These are phyloP conservation scores for Stegodyphus dumicola DNA, from an alignment of 1,140 invertebrate species.

Conservation along the genomic window DNA sequence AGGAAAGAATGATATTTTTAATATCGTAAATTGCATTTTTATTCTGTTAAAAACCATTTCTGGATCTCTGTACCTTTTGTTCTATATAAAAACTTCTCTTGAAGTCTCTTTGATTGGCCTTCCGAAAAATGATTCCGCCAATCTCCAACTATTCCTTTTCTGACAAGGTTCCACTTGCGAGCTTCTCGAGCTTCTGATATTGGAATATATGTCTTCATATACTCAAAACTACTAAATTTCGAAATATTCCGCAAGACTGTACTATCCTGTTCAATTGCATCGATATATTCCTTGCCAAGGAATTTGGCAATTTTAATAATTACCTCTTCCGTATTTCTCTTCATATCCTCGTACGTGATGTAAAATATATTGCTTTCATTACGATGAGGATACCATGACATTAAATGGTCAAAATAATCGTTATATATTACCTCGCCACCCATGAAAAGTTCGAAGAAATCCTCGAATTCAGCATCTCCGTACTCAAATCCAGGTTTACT, in stretches of 20 bases:
- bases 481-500: slow-evolving; percentile 68
- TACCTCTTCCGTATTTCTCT: slow-evolving; percentile 12
- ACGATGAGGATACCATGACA: slow-evolving; percentile 65
- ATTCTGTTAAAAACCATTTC: background rate
- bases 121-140: slow-evolving; percentile 27
- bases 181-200: background rate
- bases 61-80: slow-evolving; percentile 24
- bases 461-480: slow-evolving; percentile 65
- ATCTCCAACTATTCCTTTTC: slow-evolving; percentile 39
- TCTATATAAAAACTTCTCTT: slow-evolving; percentile 24
- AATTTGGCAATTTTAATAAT: slow-evolving; percentile 54
- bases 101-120: slow-evolving; percentile 25
- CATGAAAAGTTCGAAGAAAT: slow-evolving; percentile 67
- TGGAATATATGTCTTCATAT: slow-evolving; percentile 1
- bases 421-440: slow-evolving; percentile 67
- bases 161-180: background rate
- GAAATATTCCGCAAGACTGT: slow-evolving; percentile 31
- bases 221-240: slow-evolving; percentile 45
- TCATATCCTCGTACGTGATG: slow-evolving; percentile 64
- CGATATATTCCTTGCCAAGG: slow-evolving; percentile 48
- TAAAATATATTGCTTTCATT: slow-evolving; percentile 66
- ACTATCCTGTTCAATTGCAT: slow-evolving; percentile 49
- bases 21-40: too few relatives aligned
- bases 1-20: too few relatives aligned
- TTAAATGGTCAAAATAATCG: slow-evolving; percentile 68